A percentile compares a stretch with the other conserved stretches of the same genome.
These are phyloP conservation scores for Pteropus alecto DNA, from an alignment of 2,113 vertebrate species.

Conservation along the genomic window DNA sequence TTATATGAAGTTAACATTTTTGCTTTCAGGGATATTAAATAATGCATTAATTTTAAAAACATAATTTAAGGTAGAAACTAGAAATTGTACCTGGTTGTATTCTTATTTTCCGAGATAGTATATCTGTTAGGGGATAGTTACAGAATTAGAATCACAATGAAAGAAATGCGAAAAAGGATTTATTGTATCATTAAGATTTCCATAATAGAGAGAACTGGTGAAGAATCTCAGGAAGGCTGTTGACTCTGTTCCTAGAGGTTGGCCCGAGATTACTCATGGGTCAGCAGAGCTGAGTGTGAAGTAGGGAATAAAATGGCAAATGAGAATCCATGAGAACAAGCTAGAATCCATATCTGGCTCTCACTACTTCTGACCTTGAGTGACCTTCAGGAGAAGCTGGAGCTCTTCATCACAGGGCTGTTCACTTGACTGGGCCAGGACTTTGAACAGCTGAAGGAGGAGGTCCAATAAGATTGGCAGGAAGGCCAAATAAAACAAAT, in stretches of 20 bases:
- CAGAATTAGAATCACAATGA: background rate
- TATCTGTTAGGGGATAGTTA: background rate
- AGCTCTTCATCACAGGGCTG: accelerated
- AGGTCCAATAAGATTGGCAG: background rate
- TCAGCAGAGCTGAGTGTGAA: background rate
- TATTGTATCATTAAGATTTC: background rate
- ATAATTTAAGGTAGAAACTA: background rate
- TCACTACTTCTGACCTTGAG: background rate
- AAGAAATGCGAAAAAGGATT: background rate
- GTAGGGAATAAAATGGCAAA: background rate
- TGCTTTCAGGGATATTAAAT: background rate
- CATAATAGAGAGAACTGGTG: background rate
- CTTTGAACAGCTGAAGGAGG: background rate
- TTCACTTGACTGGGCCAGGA: background rate
- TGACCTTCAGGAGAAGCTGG: background rate
- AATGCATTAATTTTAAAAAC: background rate
- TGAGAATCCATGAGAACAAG: background rate
- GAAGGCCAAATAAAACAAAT: background rate
- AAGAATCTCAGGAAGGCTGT: background rate
- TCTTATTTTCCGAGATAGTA: background rate
- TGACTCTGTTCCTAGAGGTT: background rate
- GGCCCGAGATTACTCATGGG: background rate
- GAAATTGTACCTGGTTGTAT: background rate
- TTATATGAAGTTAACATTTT: background rate
- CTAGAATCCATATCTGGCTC: background rate